Evolutionary conservation across 2,888 invertebrate genomes (phyloP).

Genomic region (Sialis fuliginosa): DNA sequence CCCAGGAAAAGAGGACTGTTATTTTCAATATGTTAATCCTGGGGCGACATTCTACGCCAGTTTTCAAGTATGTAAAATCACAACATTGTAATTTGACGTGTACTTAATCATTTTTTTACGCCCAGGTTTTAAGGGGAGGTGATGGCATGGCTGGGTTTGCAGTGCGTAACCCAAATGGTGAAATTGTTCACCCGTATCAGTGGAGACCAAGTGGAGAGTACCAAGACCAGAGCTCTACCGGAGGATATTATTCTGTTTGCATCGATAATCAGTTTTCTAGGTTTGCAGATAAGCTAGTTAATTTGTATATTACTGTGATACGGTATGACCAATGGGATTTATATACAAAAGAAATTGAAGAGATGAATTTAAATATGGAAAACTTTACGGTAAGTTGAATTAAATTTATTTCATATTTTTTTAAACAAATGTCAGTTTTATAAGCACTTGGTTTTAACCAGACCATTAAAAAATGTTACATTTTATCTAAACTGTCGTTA

Average conservation of each 20-base stretch:
- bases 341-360: slow-evolving; percentile 76
- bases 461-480: too few species aligned
- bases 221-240: slow-evolving; percentile 61
- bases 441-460: too few species aligned
- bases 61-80: slow-evolving; percentile 53
- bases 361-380: slow-evolving; percentile 68
- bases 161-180: slow-evolving; percentile 67
- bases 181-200: slow-evolving; percentile 75
- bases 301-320: slow-evolving; percentile 79
- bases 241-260: slow-evolving; percentile 81
- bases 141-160: slow-evolving; percentile 90
- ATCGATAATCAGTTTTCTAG: slow-evolving; percentile 86
- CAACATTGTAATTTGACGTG: background rate
- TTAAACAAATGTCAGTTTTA: background rate
- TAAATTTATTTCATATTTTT: background rate
- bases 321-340: slow-evolving; percentile 88
- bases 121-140: slow-evolving; percentile 75
- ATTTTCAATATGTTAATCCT: slow-evolving; percentile 82
- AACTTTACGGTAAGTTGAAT: slow-evolving; percentile 65
- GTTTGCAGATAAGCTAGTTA: slow-evolving; percentile 78
- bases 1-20: slow-evolving; percentile 90
- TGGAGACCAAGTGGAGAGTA: slow-evolving; percentile 83
- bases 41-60: slow-evolving; percentile 88
- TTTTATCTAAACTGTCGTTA: slow-evolving; percentile 1
- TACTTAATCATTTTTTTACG: slow-evolving; percentile 8